Percentiles rank a stretch among this genome's conserved stretches.
Conservation (phyloP, 2,113 vertebrate species). For the Muntiacus reevesi region DNA sequence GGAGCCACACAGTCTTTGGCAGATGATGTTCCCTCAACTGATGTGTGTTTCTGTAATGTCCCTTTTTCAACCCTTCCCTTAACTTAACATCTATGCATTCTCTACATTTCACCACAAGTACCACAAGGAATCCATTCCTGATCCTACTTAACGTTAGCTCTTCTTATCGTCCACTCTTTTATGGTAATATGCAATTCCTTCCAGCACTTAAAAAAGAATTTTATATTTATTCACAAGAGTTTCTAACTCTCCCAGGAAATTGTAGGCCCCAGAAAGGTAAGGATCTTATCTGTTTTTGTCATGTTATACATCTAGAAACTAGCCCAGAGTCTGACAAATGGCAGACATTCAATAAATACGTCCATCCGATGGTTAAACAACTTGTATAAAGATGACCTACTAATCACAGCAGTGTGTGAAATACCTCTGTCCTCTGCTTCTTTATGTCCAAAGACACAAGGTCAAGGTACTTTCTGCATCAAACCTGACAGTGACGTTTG, state of each 20-base stretch:
- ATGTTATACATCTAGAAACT: background rate
- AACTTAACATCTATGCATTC: background rate
- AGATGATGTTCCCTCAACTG: background rate
- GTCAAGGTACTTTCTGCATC: background rate
- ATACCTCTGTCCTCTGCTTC: background rate
- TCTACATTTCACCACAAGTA: background rate
- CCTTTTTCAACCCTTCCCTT: background rate
- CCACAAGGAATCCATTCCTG: background rate
- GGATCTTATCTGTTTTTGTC: background rate
- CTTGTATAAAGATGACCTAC: background rate
- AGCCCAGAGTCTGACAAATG: background rate
- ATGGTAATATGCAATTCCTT: background rate
- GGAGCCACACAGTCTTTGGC: background rate
- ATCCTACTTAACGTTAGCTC: background rate
- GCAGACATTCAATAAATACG: background rate
- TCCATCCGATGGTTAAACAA: background rate
- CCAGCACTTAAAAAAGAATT: background rate
- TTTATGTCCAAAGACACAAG: background rate
- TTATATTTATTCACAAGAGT: background rate
- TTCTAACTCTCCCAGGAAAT: background rate
- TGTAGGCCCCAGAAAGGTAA: background rate
- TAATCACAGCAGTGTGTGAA: background rate
- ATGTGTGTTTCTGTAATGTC: background rate
- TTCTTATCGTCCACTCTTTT: background rate
- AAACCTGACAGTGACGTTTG: background rate